These are phyloP conservation scores for Hypothenemus hampei DNA, from an alignment of 1,140 invertebrate species.

Conservation along the genomic window DNA sequence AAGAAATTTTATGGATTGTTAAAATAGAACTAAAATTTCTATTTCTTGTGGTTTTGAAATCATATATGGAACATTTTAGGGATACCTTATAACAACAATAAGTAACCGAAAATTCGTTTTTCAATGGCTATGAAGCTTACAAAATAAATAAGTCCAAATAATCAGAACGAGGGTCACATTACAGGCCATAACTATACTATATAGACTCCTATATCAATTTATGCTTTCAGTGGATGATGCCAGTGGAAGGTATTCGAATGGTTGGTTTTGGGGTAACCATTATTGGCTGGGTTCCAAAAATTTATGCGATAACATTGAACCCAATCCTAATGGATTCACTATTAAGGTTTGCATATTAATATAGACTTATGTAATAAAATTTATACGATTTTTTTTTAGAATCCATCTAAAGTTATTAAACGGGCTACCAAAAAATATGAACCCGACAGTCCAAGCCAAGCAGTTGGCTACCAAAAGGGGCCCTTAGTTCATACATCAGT, in stretches of 20 bases:
- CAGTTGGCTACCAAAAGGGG: conserved; percentile 33
- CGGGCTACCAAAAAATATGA: conserved; percentile 10
- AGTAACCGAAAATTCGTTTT: no score
- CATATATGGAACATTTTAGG: no score
- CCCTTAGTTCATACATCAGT: conserved; percentile 32
- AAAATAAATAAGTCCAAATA: no score
- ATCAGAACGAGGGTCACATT: no score
- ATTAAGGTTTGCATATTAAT: neutral
- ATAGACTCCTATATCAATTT: no score
- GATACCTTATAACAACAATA: no score
- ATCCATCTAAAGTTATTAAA: conserved; percentile 21
- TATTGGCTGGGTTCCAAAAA: conserved; percentile 75
- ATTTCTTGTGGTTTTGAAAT: no score
- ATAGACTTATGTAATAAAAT: neutral
- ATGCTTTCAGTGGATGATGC: conserved; percentile 72
- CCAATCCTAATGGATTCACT: conserved; percentile 24
- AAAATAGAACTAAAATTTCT: no score
- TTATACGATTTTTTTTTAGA: conserved; percentile 12
- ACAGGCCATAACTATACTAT: no score
- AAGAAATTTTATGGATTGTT: no score
- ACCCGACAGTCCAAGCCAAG: conserved; percentile 32
- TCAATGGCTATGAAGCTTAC: no score
- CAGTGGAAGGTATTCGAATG: conserved; percentile 69
- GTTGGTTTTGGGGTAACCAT: conserved; percentile 79
- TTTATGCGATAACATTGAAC: conserved; percentile 62